Evolutionary conservation across 1,140 invertebrate genomes (phyloP).

Genomic region (Sycobia sp.): DNA sequence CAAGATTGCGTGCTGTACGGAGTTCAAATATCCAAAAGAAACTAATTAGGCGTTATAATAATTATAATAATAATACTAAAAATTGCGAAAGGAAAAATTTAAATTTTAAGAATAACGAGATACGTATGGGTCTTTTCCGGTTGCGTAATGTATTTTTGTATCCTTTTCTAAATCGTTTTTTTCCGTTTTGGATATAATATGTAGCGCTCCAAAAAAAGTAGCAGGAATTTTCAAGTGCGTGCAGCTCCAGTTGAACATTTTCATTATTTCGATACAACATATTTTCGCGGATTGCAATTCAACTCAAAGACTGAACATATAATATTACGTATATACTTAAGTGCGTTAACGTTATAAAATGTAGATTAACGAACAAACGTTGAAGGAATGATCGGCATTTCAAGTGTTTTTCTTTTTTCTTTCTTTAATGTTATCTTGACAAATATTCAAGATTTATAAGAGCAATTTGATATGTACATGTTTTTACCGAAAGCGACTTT

Average conservation of each 20-base stretch:
- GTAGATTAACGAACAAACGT: conserved; percentile 27
- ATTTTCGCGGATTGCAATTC: conserved; percentile 40
- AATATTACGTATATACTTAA: conserved; percentile 36
- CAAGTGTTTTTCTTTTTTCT: not conserved
- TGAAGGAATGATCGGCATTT: conserved; percentile 15
- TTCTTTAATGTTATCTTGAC: no score
- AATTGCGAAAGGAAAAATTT: conserved; percentile 35
- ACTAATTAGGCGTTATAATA: no score
- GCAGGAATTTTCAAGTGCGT: conserved; percentile 19
- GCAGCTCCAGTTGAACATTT: conserved; percentile 40
- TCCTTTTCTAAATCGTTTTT: conserved; percentile 49
- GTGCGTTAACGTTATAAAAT: conserved; percentile 35
- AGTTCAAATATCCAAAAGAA: conserved; percentile 12
- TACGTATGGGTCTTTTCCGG: conserved; percentile 39
- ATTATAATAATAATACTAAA: conserved; percentile 27
- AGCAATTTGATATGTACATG: no score
- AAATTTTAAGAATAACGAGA: conserved; percentile 37
- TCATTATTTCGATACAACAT: conserved; percentile 3
- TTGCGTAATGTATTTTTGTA: conserved; percentile 44
- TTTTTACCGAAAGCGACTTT: no score
- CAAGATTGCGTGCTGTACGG: no score
- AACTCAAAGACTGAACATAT: conserved; percentile 50
- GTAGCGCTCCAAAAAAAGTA: conserved; percentile 3
- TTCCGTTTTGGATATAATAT: conserved; percentile 44
- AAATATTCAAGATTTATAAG: no score